Conservation (phyloP, 2,113 vertebrate genomes). For the Phylloscopus whistleri region DNA sequence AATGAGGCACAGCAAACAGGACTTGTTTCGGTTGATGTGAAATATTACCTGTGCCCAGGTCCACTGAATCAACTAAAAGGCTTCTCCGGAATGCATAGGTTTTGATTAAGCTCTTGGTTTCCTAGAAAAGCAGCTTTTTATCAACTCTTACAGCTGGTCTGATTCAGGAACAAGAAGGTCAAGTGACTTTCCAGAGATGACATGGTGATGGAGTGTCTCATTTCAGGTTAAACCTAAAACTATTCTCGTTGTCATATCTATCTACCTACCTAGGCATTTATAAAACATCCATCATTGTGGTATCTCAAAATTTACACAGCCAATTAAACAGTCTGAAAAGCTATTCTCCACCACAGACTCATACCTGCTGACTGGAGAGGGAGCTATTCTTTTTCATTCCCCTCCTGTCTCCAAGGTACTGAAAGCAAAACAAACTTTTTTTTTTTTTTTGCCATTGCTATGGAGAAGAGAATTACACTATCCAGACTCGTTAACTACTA, state of each 20-base stretch:
- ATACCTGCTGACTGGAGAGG: neutral
- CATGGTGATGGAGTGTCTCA: conserved; percentile 42
- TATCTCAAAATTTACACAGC: neutral
- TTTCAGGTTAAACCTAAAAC: conserved; percentile 43
- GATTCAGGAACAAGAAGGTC: conserved; percentile 41
- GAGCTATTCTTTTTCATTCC: conserved; percentile 1
- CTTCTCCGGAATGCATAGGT: neutral
- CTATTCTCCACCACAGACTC: neutral
- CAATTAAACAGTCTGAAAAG: neutral
- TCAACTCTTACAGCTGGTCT: neutral
- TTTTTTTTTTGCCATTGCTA: neutral
- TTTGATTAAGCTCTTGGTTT: neutral
- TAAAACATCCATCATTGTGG: conserved; percentile 29
- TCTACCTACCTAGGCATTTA: conserved; percentile 29
- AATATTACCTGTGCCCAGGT: neutral
- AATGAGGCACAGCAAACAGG: neutral
- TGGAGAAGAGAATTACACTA: neutral
- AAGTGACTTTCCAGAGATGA: conserved; percentile 30
- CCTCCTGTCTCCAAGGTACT: neutral
- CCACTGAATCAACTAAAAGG: neutral
- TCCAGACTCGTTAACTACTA: neutral
- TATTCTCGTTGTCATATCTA: conserved; percentile 42
- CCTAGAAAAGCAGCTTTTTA: conserved; percentile 11
- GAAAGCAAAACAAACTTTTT: neutral
- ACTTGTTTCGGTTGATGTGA: neutral